phyloP scores from a whole-genome alignment of 2,888 invertebrate genomes.

The Osmoderma eremita region DNA sequence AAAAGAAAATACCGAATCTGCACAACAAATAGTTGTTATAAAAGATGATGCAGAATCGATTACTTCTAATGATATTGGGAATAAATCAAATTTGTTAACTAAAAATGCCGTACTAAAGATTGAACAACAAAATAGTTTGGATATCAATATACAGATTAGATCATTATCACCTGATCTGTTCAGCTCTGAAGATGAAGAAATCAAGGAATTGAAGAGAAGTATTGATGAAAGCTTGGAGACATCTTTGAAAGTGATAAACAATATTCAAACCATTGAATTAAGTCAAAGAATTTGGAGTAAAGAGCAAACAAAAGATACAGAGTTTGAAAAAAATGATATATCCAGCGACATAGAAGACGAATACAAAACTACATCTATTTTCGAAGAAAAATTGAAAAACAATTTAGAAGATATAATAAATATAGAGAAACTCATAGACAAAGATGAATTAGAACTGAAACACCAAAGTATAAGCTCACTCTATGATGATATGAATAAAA shows the following conservation, averaged over 20 bases:
- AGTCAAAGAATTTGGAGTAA: neutral
- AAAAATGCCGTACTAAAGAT: no score
- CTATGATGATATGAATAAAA: neutral
- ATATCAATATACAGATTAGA: neutral
- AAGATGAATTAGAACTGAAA: no score
- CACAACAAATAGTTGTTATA: neutral
- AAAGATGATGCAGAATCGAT: neutral
- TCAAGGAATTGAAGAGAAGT: neutral
- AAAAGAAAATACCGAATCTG: neutral
- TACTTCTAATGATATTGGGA: no score
- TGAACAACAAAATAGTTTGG: neutral
- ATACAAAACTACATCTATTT: no score
- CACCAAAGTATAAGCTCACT: no score
- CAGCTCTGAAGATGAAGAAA: constrained; percentile 54
- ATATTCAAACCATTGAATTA: constrained; percentile 7
- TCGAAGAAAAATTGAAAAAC: no score
- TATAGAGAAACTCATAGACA: no score
- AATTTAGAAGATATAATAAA: no score
- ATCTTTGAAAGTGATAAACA: constrained; percentile 24
- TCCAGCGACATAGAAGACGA: no score
- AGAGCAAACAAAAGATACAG: no score
- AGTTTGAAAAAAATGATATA: no score
- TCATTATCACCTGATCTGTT: constrained; percentile 58
- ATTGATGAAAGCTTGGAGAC: constrained; percentile 9
- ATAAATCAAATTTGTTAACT: no score